Base-by-base conservation (phyloP, 2,888 invertebrate genomes). In the Gastracanthus pulcherrimus region DNA sequence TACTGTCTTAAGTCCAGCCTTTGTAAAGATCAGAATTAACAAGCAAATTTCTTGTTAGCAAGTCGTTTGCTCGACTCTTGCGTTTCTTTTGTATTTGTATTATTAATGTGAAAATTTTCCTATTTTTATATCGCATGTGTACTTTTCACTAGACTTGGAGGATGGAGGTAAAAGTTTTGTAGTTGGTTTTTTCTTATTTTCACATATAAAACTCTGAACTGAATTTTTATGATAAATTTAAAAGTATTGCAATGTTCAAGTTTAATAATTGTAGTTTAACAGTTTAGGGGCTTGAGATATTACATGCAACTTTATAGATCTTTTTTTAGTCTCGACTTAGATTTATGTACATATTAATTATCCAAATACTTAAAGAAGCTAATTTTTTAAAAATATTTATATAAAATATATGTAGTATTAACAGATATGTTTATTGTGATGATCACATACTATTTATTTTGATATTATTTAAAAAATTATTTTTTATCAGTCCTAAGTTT, bases 91-190 rank as follows among this genome's bases (percentile, higher is more conserved):
- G 9, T 48, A 60, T 23, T 67, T 36, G 11, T 48, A 55, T 69
- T 69, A 69, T 7, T 19, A 34, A 60, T 23, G 6, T 58, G 13
- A 38, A 36, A 71, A 64, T 62, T 80, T 58, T 19, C 13, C 6
- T 79, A 48, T 74, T 70, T 76, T 74, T 80, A 26, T 64, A 80
- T 62, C n/a, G 13, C 41, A 70, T 69, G 76, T 76, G 41, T 72
- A 80, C 60, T 76, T 62, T 48, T 51, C 51, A n/a, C n/a, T 51
- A 7, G 7, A 69, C 23, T 5, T 67, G 16, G 3, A 66, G 16
- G 41, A 23, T 29, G 9, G 19, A 36, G 19, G n/a, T 31, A 5
- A 31, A 60, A 34, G n/a, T 62, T 31, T 36, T 19, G 34, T 9
- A 34, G n/a, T 19, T 62, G 7, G 7, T 31, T 62, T 36, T 19